These are phyloP conservation scores for Gadus macrocephalus DNA, from an alignment of 2,113 vertebrate species.

Conservation along the genomic window DNA sequence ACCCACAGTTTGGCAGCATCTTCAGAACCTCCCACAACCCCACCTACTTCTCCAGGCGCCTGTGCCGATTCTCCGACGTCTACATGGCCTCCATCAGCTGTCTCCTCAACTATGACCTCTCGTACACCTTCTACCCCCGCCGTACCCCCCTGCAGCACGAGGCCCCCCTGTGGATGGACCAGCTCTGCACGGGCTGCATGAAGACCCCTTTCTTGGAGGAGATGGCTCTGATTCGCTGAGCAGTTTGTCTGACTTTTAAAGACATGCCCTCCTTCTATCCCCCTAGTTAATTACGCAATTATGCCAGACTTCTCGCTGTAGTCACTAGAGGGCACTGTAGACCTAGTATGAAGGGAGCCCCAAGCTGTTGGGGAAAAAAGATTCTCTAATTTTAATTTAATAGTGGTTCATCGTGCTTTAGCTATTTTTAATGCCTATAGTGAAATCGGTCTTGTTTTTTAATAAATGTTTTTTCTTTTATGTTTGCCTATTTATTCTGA, in stretches of 20 bases:
- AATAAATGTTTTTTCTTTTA: no score
- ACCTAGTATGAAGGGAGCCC: no score
- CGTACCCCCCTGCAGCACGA: slow-evolving; percentile 81
- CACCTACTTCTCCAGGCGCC: slow-evolving; percentile 79
- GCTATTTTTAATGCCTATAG: no score
- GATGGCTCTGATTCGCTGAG: slow-evolving; percentile 79
- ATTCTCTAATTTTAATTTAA: no score
- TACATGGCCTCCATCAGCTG: slow-evolving; percentile 82
- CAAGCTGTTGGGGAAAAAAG: no score
- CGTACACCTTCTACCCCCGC: slow-evolving; percentile 78
- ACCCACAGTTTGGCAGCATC: slow-evolving; percentile 82
- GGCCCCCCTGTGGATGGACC: slow-evolving; percentile 83
- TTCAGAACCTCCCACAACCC: slow-evolving; percentile 82
- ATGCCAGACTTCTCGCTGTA: slow-evolving; percentile 7
- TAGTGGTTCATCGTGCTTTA: no score
- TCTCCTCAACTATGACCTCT: slow-evolving; percentile 76
- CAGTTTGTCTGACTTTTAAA: neutral
- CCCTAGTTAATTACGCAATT: neutral
- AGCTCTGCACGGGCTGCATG: slow-evolving; percentile 82
- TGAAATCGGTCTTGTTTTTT: no score
- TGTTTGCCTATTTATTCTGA: no score
- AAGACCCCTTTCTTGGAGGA: slow-evolving; percentile 78
- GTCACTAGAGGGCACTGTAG: slow-evolving; percentile 41
- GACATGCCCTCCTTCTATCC: no score
- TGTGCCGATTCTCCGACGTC: slow-evolving; percentile 79